Base-by-base conservation (phyloP, 2,113 vertebrate species). In the Cynocephalus volans region DNA sequence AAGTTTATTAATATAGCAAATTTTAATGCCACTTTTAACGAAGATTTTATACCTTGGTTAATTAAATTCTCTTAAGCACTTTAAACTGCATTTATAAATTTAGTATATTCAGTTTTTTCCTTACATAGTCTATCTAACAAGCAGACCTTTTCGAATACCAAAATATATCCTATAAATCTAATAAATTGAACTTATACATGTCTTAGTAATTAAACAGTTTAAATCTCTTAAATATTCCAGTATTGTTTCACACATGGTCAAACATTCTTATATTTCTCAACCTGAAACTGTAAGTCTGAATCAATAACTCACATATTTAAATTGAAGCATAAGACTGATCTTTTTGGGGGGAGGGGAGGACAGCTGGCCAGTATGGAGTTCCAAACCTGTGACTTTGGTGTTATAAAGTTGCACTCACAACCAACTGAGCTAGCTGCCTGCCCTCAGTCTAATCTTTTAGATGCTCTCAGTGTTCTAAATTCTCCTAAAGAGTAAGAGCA, bases 61-160 rank as follows among this genome's bases (percentile, higher is more conserved):
- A 88, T 79, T 88, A 85, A 92, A 94, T 73, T 92, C 45, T 77
- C 11, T 54, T 81, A 86, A 94, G 21, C 0, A 52, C 26, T 90
- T 75, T 28, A 77, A 89, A 86, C 21, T 82, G 26, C 8, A 58
- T 72, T 64, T 87, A 79, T 7, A 67, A 82, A 85, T 76, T 76
- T 89, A 92, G 12, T 81, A 41, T 81, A 85, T 80, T 88, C 3
- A 81, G 41, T 76, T 81, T 85, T 95, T 45, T 65, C 41, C 50
- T 81, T 50, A 96, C 90, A 67, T 89, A n/a, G 31, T 87, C 82
- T 79, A 4, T 54, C 67, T 87, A 87, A 65, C 9, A 96, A 93
- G 45, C 4, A 79, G 77, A 95, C 2, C 14, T 28, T 79, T 50
- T 50, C 60, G 88, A 86, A 24, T 58, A 91, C 50, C 67, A 85